phyloP scores from a whole-genome alignment of 2,113 vertebrate genomes.

The Prolemur simus region DNA sequence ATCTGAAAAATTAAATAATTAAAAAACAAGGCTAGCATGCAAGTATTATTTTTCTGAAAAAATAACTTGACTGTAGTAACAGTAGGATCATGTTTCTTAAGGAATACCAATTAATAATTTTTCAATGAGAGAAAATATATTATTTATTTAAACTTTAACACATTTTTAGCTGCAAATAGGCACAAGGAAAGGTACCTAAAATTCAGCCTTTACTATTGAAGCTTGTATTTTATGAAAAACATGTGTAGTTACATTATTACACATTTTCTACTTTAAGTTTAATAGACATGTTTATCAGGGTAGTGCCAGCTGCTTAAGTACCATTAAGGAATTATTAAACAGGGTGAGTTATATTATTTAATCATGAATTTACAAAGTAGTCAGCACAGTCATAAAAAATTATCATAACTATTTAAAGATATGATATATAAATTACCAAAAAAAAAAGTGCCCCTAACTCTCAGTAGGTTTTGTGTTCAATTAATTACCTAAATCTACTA shows the following conservation, averaged over 20 bases:
- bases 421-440: background rate
- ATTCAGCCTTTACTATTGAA: background rate
- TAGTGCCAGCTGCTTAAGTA: background rate
- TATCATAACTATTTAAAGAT: background rate
- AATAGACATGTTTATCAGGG: background rate
- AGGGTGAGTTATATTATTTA: background rate
- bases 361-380: background rate
- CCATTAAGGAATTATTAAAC: background rate
- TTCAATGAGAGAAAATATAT: background rate
- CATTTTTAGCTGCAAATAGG: background rate
- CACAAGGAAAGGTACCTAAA: background rate
- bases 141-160: background rate
- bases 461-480: background rate
- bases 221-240: background rate
- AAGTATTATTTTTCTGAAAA: background rate
- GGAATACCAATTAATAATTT: background rate
- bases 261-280: background rate
- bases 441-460: background rate
- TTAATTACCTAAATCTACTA: background rate
- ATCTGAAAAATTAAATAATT: background rate
- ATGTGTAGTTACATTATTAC: background rate
- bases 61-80: background rate
- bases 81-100: background rate
- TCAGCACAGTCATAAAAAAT: background rate
- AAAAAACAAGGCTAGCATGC: background rate